Percentiles rank a stretch among this genome's conserved stretches.
These are phyloP conservation scores for Palythoa heliodiscus DNA, from an alignment of 92 coral and sea anemone genomes.

Conservation along the genomic window DNA sequence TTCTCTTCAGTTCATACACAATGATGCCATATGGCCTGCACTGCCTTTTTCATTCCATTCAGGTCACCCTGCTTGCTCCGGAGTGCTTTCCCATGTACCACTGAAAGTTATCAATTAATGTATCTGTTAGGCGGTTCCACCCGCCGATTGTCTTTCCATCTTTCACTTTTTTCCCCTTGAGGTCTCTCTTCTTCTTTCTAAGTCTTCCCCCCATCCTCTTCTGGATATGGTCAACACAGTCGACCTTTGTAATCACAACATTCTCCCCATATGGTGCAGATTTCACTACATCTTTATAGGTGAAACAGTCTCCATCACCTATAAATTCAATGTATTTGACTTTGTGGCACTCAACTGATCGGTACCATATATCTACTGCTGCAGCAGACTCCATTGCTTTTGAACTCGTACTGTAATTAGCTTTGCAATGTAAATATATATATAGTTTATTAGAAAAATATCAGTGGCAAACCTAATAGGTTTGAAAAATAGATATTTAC, in stretches of 20 bases:
- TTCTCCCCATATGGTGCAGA: conserved; percentile 49
- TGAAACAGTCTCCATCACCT: conserved; percentile 61
- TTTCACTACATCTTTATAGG: conserved; percentile 45
- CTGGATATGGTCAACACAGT: conserved; percentile 57
- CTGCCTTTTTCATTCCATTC: conserved; percentile 45
- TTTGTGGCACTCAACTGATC: conserved; percentile 33
- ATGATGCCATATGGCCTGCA: conserved; percentile 54
- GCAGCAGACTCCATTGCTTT: conserved; percentile 63
- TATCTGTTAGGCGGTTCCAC: conserved; percentile 54
- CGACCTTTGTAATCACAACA: conserved; percentile 37
- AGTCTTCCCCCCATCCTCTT: conserved; percentile 58
- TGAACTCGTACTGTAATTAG: conserved; percentile 50
- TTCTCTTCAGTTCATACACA: conserved; percentile 42
- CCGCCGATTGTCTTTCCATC: conserved; percentile 60
- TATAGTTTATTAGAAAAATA: too few relatives aligned
- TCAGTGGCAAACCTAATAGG: too few relatives aligned
- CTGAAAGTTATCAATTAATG: conserved; percentile 51
- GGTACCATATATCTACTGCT: conserved; percentile 53
- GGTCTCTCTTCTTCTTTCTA: conserved; percentile 44
- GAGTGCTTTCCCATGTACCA: conserved; percentile 51
- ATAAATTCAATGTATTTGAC: conserved; percentile 54
- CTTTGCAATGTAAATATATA: conserved; percentile 35
- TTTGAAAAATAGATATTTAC: too few relatives aligned
- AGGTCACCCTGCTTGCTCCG: conserved; percentile 36
- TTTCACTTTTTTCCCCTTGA: conserved; percentile 46